A percentile compares a stretch with the other conserved stretches of the same genome.
Evolutionary conservation across 1,140 invertebrate species (phyloP).

Genomic region (Zaprionus vittiger): DNA sequence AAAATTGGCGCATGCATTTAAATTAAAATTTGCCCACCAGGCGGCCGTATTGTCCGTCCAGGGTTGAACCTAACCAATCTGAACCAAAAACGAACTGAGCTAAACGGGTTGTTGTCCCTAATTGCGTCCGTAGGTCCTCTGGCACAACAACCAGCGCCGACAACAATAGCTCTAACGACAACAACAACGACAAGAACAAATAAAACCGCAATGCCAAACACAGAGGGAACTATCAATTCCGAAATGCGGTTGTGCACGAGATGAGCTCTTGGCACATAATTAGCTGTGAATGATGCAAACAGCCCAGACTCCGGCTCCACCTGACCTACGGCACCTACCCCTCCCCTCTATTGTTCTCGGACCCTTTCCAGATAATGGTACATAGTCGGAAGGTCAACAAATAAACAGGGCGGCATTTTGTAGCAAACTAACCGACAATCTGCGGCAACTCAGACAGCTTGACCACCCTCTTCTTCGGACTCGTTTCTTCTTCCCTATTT

Average conservation of each 20-base stretch:
- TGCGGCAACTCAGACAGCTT: slow-evolving; percentile 21
- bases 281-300: slow-evolving; percentile 38
- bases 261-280: slow-evolving; percentile 45
- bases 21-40: slow-evolving; percentile 40
- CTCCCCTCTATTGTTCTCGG: neutral
- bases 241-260: slow-evolving; percentile 36
- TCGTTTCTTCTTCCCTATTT: too few species aligned
- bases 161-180: slow-evolving; percentile 3
- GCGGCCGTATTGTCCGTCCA: slow-evolving; percentile 24
- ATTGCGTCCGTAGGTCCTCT: slow-evolving; percentile 21
- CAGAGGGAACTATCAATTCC: slow-evolving; percentile 42
- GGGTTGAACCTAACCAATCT: neutral
- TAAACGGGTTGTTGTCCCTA: slow-evolving; percentile 22
- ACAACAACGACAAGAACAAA: slow-evolving; percentile 3
- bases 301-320: slow-evolving; percentile 2
- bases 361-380: neutral
- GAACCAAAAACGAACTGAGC: neutral
- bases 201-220: slow-evolving; percentile 21
- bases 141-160: slow-evolving; percentile 5
- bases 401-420: slow-evolving; percentile 13
- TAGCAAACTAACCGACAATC: slow-evolving; percentile 32
- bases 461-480: neutral
- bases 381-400: slow-evolving; percentile 20
- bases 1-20: slow-evolving; percentile 48
- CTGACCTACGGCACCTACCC: neutral